Base-by-base conservation (phyloP, 2,888 invertebrate species). In the Tipula lateralis region DNA sequence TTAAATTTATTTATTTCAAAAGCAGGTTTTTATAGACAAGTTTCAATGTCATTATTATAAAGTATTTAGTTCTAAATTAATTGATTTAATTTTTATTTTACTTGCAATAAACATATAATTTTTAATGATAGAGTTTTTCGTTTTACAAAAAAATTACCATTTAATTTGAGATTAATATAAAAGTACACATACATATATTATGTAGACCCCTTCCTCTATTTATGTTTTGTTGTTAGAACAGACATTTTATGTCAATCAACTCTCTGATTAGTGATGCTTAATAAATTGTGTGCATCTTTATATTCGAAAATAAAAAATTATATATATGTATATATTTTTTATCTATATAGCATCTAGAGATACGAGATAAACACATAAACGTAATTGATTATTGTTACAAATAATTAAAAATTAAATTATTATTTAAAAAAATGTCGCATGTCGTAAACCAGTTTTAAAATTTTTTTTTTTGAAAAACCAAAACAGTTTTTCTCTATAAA, bases 371-470 rank as follows among this genome's bases (percentile, higher is more conserved):
- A 66, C 24, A 66, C 66, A 66, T 66, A 32, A 83, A 30, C 82
- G 30, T 83, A 83, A 83, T 83, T 83, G 82, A 32, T 83, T 83
- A 32, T 83, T 32, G 32, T 83, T 29, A 83, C n/a, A 83, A 29
- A 83, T 83, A 32, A 66, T 66, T 66, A 66, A 66, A 66, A 66
- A 66, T 66, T 66, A 66, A 66, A 66, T 66, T 66, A 66, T 24
- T 66, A 66, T 66, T 24, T 2, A 36, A 66, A 66, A 66, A 66
- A 66, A 66, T 66, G 66, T 66, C 66, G 66, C 66, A 66, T 66
- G 82, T 83, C n/a, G 16, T 83, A 83, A 83, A 83, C 30, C 82
- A 83, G 30, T 83, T 83, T 83, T 32, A 30, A n/a, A 30, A 83
- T 83, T 83, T 32, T 83, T 81, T 81, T 81, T 30, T 81, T 81